A percentile compares a stretch with the other conserved stretches of the same genome.
Evolutionary conservation across 2,797 vertebrate genomes (phyloP).

Genomic region (Mus caroli): DNA sequence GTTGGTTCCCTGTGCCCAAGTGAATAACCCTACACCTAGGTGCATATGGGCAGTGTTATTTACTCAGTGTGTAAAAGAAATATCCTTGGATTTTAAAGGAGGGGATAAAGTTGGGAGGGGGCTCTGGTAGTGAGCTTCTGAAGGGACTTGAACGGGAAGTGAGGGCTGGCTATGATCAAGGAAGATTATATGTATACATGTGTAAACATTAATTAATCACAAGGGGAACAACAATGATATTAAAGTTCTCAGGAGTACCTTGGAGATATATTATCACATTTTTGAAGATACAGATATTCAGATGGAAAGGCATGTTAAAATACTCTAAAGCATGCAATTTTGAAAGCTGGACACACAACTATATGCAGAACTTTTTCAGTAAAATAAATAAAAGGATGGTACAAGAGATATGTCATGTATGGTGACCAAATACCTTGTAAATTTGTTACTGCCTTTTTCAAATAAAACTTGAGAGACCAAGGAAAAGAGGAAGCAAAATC

Average conservation of each 20-base stretch:
- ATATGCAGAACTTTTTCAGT: background rate
- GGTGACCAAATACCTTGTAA: slow-evolving; percentile 8
- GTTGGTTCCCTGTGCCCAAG: background rate
- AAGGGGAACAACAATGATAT: background rate
- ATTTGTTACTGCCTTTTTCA: background rate
- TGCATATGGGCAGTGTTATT: background rate
- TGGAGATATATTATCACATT: background rate
- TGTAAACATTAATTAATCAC: background rate
- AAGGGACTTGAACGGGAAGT: background rate
- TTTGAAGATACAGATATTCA: background rate
- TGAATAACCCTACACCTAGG: background rate
- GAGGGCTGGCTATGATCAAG: background rate
- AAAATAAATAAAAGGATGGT: background rate
- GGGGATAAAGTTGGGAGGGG: background rate
- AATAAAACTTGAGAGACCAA: background rate
- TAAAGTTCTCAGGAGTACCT: slow-evolving; percentile 6
- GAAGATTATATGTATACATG: background rate
- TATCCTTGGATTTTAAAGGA: background rate
- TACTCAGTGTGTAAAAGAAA: background rate
- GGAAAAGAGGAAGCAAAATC: slow-evolving; percentile 23
- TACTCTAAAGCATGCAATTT: background rate
- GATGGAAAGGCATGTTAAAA: background rate
- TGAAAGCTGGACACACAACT: background rate
- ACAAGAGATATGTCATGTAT: background rate
- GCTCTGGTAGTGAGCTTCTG: background rate